Percentiles rank a stretch among this genome's conserved stretches.
Evolutionary conservation across 2,888 invertebrate species (phyloP).

Genomic region (Uropetala carovei): DNA sequence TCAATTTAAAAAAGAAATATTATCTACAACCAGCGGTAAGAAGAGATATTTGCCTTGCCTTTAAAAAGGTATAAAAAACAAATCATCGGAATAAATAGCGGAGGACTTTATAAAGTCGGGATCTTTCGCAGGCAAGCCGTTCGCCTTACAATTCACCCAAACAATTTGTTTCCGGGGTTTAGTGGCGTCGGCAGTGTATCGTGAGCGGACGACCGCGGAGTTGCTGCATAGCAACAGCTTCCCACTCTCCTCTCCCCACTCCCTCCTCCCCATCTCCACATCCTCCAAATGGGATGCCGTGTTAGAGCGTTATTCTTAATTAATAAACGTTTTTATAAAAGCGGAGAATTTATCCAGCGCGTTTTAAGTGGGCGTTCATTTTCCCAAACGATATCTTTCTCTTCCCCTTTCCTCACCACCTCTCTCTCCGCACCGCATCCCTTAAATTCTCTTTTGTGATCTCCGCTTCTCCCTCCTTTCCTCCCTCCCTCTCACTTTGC

Average conservation of each 20-base stretch:
- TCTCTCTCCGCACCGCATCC: not conserved
- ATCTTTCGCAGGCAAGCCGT: too few species aligned
- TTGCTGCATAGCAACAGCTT: slow-evolving; percentile 38
- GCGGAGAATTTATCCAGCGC: slow-evolving; percentile 28
- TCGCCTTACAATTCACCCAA: not conserved
- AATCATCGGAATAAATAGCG: not conserved
- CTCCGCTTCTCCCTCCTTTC: not conserved
- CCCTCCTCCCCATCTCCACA: not conserved
- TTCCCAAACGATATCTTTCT: slow-evolving; percentile 46
- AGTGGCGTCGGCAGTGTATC: slow-evolving; percentile 4
- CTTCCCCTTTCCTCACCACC: not conserved
- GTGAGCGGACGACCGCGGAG: not conserved
- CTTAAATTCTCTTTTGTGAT: slow-evolving; percentile 36
- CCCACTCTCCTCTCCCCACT: not conserved
- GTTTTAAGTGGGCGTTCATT: slow-evolving; percentile 51
- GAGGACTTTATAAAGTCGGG: not conserved
- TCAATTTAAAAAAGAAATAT: not conserved
- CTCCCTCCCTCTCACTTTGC: not conserved
- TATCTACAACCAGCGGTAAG: too few species aligned
- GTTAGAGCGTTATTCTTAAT: slow-evolving; percentile 49
- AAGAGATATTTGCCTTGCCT: too few species aligned
- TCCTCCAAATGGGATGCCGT: not conserved
- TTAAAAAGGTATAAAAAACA: not conserved
- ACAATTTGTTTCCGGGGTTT: slow-evolving; percentile 46
- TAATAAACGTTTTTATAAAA: slow-evolving; percentile 42